Conservation (phyloP, 1,140 invertebrate species). For the Glossosoma conforme region DNA sequence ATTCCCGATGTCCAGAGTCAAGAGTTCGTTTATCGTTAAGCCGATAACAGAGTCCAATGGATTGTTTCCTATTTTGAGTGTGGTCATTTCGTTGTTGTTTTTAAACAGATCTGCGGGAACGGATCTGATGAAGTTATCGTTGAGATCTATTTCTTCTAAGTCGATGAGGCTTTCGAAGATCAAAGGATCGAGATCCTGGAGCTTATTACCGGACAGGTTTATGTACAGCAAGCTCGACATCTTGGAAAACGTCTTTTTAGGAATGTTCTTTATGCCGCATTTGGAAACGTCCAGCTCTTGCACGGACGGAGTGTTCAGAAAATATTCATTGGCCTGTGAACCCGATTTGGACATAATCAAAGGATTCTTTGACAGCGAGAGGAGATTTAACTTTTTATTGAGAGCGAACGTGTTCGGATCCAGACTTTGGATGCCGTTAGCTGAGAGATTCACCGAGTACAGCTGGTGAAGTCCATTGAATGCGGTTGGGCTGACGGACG, state of each 20-base stretch:
- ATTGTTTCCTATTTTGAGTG: conserved; percentile 56
- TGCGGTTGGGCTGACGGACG: conserved; percentile 51
- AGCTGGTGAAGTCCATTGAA: conserved; percentile 61
- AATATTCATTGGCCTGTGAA: too few relatives aligned
- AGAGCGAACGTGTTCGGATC: conserved; percentile 61
- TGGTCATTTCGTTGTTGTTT: conserved; percentile 54
- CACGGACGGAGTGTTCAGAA: conserved; percentile 49
- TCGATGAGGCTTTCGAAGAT: conserved; percentile 54
- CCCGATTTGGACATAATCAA: conserved; percentile 49
- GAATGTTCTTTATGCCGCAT: conserved; percentile 57
- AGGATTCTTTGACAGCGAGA: conserved; percentile 64
- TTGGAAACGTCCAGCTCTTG: conserved; percentile 63
- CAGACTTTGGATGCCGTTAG: conserved; percentile 56
- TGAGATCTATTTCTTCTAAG: conserved; percentile 63
- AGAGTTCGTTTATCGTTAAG: conserved; percentile 50
- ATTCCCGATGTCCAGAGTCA: conserved; percentile 58
- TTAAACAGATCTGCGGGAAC: conserved; percentile 56
- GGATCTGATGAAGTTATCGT: conserved; percentile 55
- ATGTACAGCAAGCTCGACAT: conserved; percentile 59
- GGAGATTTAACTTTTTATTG: conserved; percentile 57
- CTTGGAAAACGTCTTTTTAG: conserved; percentile 54
- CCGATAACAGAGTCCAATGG: conserved; percentile 50
- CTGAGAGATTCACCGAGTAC: conserved; percentile 61
- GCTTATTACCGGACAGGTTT: conserved; percentile 58
- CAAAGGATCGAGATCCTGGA: conserved; percentile 55